Evolutionary conservation across 2,113 vertebrate species (phyloP).

Genomic region (Calypte anna): DNA sequence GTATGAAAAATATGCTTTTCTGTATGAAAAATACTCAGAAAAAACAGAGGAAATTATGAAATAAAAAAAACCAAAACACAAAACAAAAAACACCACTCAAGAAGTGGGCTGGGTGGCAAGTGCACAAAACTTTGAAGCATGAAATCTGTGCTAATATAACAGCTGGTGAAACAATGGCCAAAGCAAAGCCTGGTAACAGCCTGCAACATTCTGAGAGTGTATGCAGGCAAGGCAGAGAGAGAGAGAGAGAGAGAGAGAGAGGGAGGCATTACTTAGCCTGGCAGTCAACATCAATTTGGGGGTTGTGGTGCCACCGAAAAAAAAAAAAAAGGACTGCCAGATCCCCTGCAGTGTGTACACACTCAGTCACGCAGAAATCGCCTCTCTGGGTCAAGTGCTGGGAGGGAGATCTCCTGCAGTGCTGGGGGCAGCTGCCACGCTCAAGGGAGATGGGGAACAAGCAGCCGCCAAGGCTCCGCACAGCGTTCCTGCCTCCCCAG

Average conservation of each 20-base stretch:
- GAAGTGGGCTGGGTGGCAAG: not conserved
- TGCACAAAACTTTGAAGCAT: not conserved
- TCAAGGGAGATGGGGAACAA: not conserved
- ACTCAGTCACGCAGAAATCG: not conserved
- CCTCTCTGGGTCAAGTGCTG: not conserved
- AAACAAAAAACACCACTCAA: not conserved
- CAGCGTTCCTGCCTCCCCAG: not conserved
- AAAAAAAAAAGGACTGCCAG: not conserved
- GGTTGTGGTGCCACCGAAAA: not conserved
- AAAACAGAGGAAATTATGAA: not conserved
- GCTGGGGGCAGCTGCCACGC: not conserved
- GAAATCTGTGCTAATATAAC: not conserved
- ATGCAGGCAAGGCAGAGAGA: not conserved
- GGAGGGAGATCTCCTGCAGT: not conserved
- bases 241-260: rapidly evolving
- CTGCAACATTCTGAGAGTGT: not conserved
- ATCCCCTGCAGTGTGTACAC: not conserved
- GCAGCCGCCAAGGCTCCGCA: rapidly evolving
- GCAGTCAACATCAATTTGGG: not conserved
- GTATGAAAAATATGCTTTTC: not conserved
- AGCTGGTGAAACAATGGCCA: constrained; percentile 17
- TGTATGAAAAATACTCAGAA: not conserved
- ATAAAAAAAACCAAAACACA: not conserved
- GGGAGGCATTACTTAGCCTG: not conserved
- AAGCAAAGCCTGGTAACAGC: not conserved